These are phyloP conservation scores for Unio pictorum DNA, from an alignment of 2,888 invertebrate species.

Conservation along the genomic window DNA sequence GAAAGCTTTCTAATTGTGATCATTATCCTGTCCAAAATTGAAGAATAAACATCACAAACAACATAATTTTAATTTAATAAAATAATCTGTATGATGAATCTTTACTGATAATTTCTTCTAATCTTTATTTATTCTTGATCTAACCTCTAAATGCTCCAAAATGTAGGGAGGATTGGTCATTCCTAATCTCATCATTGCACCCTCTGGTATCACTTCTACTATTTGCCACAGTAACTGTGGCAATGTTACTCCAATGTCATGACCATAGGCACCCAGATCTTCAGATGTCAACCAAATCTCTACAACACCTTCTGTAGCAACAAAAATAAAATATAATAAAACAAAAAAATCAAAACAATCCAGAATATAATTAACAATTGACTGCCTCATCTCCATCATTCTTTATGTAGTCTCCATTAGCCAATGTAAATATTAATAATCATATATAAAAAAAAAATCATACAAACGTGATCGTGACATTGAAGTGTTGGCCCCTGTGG, in stretches of 20 bases:
- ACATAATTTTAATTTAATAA: too few relatives aligned
- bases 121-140: background rate
- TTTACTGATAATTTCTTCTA: background rate
- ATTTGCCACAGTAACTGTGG: conserved; percentile 89
- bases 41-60: too few relatives aligned
- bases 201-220: conserved; percentile 79
- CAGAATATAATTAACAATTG: too few relatives aligned
- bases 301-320: conserved; percentile 87
- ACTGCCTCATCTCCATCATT: too few relatives aligned
- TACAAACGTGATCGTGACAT: too few relatives aligned
- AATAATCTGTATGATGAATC: too few relatives aligned
- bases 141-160: conserved; percentile 87
- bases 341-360: background rate
- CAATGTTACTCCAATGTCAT: conserved; percentile 90
- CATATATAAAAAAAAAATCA: too few relatives aligned
- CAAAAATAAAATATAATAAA: background rate
- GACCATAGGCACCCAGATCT: conserved; percentile 97
- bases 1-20: too few relatives aligned
- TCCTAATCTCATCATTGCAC: conserved; percentile 81
- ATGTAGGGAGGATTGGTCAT: conserved; percentile 99
- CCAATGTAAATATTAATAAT: too few relatives aligned
- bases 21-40: too few relatives aligned
- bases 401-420: too few relatives aligned
- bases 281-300: conserved; percentile 99
- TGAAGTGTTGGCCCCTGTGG: too few relatives aligned